phyloP scores from a whole-genome alignment of 2,797 vertebrate species.

The Crocidura indochinensis region DNA sequence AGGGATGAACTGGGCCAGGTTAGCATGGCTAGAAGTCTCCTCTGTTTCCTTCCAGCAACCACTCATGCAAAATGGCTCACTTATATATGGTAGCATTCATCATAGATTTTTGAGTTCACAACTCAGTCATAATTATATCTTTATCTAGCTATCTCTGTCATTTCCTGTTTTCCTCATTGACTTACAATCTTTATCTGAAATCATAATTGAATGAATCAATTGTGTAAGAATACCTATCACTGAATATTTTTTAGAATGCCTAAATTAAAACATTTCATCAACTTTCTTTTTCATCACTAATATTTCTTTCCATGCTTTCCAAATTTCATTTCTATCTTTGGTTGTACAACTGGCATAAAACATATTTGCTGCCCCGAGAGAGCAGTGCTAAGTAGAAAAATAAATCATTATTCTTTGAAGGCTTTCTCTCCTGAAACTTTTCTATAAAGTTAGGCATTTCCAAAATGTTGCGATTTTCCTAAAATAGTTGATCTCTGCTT shows the following conservation, averaged over 20 bases:
- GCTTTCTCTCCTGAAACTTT: neutral
- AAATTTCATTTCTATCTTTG: constrained; percentile 20
- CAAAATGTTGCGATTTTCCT: constrained; percentile 3
- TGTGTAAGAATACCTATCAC: neutral
- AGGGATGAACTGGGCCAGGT: no score
- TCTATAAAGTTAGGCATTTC: neutral
- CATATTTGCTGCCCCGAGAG: neutral
- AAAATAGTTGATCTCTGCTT: neutral
- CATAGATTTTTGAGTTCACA: neutral
- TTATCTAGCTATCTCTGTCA: neutral
- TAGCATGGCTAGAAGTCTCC: no score
- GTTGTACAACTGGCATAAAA: neutral
- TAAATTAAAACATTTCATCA: neutral
- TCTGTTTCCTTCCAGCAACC: neutral
- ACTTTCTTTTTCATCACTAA: neutral
- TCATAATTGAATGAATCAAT: neutral
- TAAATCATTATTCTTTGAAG: neutral
- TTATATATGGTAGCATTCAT: neutral
- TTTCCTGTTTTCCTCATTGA: neutral
- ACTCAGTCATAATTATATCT: neutral
- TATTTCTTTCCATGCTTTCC: neutral
- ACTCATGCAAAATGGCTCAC: neutral
- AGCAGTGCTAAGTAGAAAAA: constrained; percentile 22
- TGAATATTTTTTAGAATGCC: neutral
- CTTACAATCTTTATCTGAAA: constrained; percentile 13